Conservation (phyloP, 2,113 vertebrate genomes). For the Eudyptes chrysolophus region DNA sequence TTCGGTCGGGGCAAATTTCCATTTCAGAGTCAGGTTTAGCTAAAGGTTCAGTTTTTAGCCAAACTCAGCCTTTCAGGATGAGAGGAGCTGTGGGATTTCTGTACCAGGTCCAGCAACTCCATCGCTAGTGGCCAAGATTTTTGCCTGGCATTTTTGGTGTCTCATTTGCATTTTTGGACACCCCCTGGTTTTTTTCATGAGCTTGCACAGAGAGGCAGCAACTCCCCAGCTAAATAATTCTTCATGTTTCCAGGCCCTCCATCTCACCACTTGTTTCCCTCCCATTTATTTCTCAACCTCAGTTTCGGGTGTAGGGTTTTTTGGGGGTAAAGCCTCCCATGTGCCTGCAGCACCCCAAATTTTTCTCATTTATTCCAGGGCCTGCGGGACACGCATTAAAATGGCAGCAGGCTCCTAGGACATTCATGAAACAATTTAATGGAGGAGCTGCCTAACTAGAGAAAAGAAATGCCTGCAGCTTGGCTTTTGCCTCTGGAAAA, state of each 20-base stretch:
- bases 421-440: neutral
- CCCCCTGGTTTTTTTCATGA: neutral
- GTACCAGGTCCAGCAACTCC: neutral
- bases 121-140: neutral
- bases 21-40: neutral
- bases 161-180: neutral
- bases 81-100: neutral
- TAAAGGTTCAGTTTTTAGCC: neutral
- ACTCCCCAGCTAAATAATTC: neutral
- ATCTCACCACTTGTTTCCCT: neutral
- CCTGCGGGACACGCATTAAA: rapidly evolving
- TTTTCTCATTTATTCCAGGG: neutral
- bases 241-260: neutral
- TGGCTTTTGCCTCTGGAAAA: neutral
- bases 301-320: neutral
- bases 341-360: neutral
- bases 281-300: neutral
- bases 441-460: neutral
- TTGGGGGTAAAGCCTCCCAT: neutral
- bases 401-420: neutral
- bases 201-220: neutral
- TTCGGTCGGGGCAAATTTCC: neutral
- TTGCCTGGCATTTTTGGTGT: neutral
- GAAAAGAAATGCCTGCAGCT: neutral
- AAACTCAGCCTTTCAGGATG: neutral